phyloP scores from a whole-genome alignment of 2,113 vertebrate species.

The Pomatorhinus ruficollis region DNA sequence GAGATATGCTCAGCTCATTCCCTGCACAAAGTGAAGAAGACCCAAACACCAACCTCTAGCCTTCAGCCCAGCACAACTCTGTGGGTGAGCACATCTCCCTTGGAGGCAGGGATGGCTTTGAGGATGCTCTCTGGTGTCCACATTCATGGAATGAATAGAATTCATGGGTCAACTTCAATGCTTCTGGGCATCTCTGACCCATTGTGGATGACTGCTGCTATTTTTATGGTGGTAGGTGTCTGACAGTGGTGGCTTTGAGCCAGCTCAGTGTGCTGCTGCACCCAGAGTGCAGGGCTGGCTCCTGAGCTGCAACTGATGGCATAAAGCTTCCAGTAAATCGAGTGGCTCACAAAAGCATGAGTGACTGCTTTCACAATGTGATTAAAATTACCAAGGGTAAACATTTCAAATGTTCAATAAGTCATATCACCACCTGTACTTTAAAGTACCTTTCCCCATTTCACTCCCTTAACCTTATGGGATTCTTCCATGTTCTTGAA shows the following conservation, averaged over 20 bases:
- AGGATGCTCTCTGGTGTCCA: neutral
- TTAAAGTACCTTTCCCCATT: conserved; percentile 16
- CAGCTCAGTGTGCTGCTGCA: neutral
- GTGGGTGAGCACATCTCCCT: neutral
- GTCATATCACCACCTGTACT: conserved; percentile 40
- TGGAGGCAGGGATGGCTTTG: neutral
- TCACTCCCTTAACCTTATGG: neutral
- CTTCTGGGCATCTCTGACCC: neutral
- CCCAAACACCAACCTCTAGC: neutral
- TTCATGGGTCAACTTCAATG: neutral
- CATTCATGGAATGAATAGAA: neutral
- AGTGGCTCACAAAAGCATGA: conserved; percentile 19
- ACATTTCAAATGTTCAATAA: conserved; percentile 29
- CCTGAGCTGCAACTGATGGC: neutral
- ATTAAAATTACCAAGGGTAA: conserved; percentile 57
- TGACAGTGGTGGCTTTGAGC: neutral
- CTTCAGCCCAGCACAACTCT: neutral
- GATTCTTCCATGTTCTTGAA: conserved; percentile 32
- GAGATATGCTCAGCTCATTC: neutral
- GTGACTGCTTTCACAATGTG: conserved; percentile 34
- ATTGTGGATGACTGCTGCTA: neutral
- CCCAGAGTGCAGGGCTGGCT: neutral
- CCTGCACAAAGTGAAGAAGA: neutral
- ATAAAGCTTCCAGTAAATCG: conserved; percentile 38
- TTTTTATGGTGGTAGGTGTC: neutral